Evolutionary conservation across 2,888 invertebrate genomes (phyloP), one percentile per base, ranked within the genome.

Genomic region (Tridacna gigas): DNA sequence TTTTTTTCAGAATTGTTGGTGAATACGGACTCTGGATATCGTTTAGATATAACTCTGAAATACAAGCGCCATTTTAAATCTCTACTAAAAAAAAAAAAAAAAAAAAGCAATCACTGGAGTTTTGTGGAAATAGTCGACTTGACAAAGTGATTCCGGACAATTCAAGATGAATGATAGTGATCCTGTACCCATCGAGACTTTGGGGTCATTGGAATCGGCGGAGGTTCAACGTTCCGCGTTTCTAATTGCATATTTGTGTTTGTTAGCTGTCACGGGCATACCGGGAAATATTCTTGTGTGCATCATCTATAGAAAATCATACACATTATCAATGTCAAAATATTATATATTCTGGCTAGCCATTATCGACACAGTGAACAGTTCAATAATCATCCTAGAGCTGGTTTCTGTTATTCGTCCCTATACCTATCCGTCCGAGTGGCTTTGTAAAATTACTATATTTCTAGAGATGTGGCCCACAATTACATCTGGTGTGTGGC

Each of bases 401-500:
- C 79, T 84, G 12, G 76, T 80, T 0, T 79, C 84, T 67, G 83
- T 87, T 11, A 77, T 76, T 5, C 78, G 84, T 22, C 84, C 84
- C 56, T 79, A 67, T 73, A 83, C 77, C 22, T 87, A 77, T 60
- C 73, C 79, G 11, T 66, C 77, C 71, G 81, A 25, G 15, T 79
- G 74, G 78, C 69, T 87, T 47, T 87, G 87, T 63, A 84, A 87
- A 77, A 48, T 82, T 12, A 84, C 84, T 37, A 84, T 84, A 48
- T 87, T 82, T 71, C 69, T 81, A 13, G 84, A 82, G n/a, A 69
- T 87, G 47, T 82, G 82, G 79, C 84, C 83, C 9, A 76, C 82
- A 15, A 7, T 83, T 11, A 73, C 80, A 45, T 87, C 87, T 15
- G 87, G 84, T 15, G 48, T 60, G 18, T 45, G 77, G 4, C 75